phyloP scores from a whole-genome alignment of 2,888 invertebrate genomes.

The Apotomis turbidana region DNA sequence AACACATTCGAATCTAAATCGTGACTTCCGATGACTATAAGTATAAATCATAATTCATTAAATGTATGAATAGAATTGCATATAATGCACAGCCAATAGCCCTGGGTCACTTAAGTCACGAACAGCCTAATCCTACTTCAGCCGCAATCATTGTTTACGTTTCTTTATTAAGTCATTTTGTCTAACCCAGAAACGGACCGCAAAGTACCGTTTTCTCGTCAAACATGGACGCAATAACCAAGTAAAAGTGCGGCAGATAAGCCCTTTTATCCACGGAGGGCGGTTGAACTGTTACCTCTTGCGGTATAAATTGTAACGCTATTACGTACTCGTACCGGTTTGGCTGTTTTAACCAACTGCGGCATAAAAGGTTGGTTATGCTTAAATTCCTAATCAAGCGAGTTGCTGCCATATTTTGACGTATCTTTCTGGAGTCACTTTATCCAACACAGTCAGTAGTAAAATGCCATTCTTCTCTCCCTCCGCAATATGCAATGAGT shows the following conservation, averaged over 20 bases:
- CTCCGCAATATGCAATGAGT: no score
- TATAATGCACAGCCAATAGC: neutral
- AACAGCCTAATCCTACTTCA: slow-evolving; percentile 7
- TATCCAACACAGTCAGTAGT: no score
- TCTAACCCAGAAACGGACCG: slow-evolving; percentile 21
- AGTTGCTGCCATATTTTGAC: neutral
- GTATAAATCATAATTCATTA: no score
- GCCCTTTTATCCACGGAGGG: neutral
- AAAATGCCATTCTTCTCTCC: no score
- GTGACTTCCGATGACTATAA: no score
- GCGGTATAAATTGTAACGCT: slow-evolving; percentile 26
- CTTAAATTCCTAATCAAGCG: neutral
- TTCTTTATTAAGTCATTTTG: slow-evolving; percentile 26
- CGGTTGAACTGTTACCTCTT: slow-evolving; percentile 26
- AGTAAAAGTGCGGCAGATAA: slow-evolving; percentile 1
- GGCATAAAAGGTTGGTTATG: neutral
- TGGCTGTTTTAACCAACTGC: neutral
- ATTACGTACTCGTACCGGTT: slow-evolving; percentile 29
- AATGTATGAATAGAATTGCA: no score
- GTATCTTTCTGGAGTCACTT: no score
- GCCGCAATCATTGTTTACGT: slow-evolving; percentile 18
- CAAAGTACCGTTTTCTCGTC: neutral
- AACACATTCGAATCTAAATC: no score
- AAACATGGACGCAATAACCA: neutral
- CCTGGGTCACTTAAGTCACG: neutral